Percentiles rank a stretch among this genome's conserved stretches.
phyloP scores from a whole-genome alignment of 2,888 invertebrate species.

The Parnassius glacialis region DNA sequence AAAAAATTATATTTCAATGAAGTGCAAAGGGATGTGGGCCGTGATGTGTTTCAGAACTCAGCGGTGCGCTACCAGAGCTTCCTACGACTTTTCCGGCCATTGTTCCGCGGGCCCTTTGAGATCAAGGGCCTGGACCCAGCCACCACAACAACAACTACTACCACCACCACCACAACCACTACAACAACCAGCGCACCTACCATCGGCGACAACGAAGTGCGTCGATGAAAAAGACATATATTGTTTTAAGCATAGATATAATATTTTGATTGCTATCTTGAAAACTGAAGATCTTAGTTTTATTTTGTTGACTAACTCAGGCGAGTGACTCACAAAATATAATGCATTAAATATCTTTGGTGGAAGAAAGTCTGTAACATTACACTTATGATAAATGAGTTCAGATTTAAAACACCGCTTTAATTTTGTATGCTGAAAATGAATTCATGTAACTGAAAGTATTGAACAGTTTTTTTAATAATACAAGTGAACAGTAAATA shows the following conservation, averaged over 20 bases:
- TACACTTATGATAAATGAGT: no score
- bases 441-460: no score
- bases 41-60: conserved; percentile 84
- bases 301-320: neutral
- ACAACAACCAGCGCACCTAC: conserved; percentile 32
- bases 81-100: conserved; percentile 86
- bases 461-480: no score
- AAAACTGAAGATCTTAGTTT: neutral
- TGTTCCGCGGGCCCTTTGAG: conserved; percentile 86
- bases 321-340: neutral
- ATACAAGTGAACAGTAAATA: no score
- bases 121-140: conserved; percentile 86
- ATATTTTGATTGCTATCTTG: neutral
- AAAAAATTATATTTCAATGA: no score
- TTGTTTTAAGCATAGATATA: neutral
- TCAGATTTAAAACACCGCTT: no score
- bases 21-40: neutral
- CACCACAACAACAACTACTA: conserved; percentile 54
- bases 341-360: neutral
- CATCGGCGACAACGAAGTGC: conserved; percentile 52
- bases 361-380: neutral
- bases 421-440: no score
- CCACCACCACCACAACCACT: conserved; percentile 36
- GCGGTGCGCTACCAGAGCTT: conserved; percentile 87
- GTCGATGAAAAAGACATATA: conserved; percentile 37